Conservation (phyloP, 2,797 vertebrate genomes). For the Sebastes matsubarae region DNA sequence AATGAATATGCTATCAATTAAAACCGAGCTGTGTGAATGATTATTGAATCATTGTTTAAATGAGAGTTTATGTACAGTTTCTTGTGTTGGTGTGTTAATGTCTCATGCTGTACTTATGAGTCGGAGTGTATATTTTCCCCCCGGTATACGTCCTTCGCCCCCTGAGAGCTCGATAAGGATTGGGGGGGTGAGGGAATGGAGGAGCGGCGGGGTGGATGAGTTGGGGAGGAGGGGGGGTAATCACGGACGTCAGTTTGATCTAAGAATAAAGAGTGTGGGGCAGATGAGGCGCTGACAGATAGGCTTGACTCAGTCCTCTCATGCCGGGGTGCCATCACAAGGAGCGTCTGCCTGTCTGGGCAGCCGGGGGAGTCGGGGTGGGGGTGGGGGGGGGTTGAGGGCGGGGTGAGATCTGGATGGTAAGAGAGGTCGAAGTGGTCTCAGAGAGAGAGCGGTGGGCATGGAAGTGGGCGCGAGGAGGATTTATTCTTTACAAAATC, state of each 20-base stretch:
- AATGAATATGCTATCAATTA: conserved; percentile 51
- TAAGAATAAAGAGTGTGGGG: conserved; percentile 82
- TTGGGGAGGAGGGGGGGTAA: conserved; percentile 56
- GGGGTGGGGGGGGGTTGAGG: background rate
- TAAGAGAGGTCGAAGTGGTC: conserved; percentile 23
- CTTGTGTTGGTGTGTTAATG: background rate
- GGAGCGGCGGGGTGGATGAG: conserved; percentile 25
- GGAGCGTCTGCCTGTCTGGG: conserved; percentile 84
- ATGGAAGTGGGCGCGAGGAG: background rate
- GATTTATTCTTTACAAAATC: background rate
- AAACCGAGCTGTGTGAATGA: conserved; percentile 21
- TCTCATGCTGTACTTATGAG: conserved; percentile 1
- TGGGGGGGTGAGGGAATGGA: conserved; percentile 2
- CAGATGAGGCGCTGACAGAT: conserved; percentile 81
- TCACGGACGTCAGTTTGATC: conserved; percentile 79
- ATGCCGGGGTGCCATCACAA: conserved; percentile 82
- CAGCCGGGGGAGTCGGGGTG: conserved; percentile 39
- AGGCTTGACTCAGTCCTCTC: conserved; percentile 77
- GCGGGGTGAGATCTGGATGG: background rate
- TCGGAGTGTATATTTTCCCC: conserved; percentile 14
- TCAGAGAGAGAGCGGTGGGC: conserved; percentile 3
- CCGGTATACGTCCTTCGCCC: conserved; percentile 12
- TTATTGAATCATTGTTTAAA: conserved; percentile 38
- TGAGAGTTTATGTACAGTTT: conserved; percentile 26
- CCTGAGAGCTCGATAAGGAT: conserved; percentile 48